Conservation (phyloP, 2,888 invertebrate genomes). For the Flexamia atlantica region DNA sequence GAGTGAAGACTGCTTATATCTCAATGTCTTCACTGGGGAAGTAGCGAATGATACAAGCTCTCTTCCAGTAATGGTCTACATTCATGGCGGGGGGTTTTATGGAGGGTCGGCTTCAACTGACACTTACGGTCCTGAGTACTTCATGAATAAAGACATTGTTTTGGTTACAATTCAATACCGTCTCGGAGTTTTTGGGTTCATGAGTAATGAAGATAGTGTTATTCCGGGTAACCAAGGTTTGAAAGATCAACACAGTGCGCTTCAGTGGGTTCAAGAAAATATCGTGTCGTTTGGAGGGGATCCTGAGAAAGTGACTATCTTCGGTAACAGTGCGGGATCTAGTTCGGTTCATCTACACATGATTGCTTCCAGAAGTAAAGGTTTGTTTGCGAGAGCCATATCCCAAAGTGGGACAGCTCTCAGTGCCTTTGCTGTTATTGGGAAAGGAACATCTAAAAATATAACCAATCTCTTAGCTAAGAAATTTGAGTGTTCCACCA, state of each 20-base stretch:
- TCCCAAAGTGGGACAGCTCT: slow-evolving; percentile 44
- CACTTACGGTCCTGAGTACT: slow-evolving; percentile 13
- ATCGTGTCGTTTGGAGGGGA: slow-evolving; percentile 38
- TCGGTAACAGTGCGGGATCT: slow-evolving; percentile 49
- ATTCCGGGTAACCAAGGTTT: slow-evolving; percentile 38
- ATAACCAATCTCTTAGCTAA: neutral
- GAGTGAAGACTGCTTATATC: slow-evolving; percentile 60
- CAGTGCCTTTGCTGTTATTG: slow-evolving; percentile 46
- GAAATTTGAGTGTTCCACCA: slow-evolving; percentile 11
- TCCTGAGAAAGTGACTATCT: slow-evolving; percentile 29
- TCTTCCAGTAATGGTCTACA: slow-evolving; percentile 56
- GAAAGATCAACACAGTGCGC: slow-evolving; percentile 28
- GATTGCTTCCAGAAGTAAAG: slow-evolving; percentile 5
- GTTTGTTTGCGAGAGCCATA: slow-evolving; percentile 36
- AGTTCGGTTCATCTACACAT: slow-evolving; percentile 48
- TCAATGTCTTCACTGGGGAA: slow-evolving; percentile 60
- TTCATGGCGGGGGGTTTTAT: slow-evolving; percentile 61
- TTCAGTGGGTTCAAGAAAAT: slow-evolving; percentile 49
- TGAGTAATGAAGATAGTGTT: slow-evolving; percentile 32
- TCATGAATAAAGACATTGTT: slow-evolving; percentile 41
- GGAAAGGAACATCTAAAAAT: slow-evolving; percentile 34
- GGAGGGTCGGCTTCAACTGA: slow-evolving; percentile 17
- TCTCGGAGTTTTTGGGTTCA: slow-evolving; percentile 45
- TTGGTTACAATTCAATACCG: slow-evolving; percentile 47
- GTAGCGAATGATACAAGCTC: neutral